phyloP scores from a whole-genome alignment of 2,888 invertebrate genomes.

The Vanessa cardui region DNA sequence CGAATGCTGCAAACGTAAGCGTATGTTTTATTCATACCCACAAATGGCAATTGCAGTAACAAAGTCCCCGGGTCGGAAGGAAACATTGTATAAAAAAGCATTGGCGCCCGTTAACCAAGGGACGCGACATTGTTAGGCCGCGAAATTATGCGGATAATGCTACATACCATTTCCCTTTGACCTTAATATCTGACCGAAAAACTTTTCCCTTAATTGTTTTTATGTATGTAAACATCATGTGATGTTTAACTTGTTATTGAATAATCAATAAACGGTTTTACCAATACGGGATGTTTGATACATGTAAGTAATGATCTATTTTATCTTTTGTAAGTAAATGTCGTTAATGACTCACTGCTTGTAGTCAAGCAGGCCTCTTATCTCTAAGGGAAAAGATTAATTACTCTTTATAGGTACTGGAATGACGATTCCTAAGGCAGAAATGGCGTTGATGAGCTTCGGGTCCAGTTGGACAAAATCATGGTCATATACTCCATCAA shows the following conservation, averaged over 20 bases:
- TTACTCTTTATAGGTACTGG: too few species aligned
- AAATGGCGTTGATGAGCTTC: too few species aligned
- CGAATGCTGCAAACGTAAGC: slow-evolving; percentile 65
- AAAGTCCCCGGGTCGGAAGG: slow-evolving; percentile 48
- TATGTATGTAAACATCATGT: slow-evolving; percentile 20
- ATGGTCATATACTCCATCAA: too few species aligned
- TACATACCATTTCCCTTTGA: slow-evolving; percentile 57
- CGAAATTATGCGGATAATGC: slow-evolving; percentile 62
- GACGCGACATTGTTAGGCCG: slow-evolving; percentile 57
- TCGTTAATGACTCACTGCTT: too few species aligned
- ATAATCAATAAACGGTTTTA: too few species aligned
- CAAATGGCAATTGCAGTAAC: slow-evolving; percentile 73
- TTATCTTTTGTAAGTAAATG: too few species aligned
- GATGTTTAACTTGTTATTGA: slow-evolving; percentile 6
- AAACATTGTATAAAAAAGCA: slow-evolving; percentile 53
- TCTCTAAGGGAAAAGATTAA: too few species aligned
- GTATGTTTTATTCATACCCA: slow-evolving; percentile 73
- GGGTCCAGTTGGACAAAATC: too few species aligned
- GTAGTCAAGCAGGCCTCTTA: too few species aligned
- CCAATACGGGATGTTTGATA: too few species aligned
- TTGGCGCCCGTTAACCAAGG: slow-evolving; percentile 54
- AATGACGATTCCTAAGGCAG: too few species aligned
- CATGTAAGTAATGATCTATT: too few species aligned
- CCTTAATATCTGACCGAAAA: slow-evolving; percentile 45
- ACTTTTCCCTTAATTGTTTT: slow-evolving; percentile 37